phyloP scores from a whole-genome alignment of 1,140 invertebrate species.

The Cylas formicarius region DNA sequence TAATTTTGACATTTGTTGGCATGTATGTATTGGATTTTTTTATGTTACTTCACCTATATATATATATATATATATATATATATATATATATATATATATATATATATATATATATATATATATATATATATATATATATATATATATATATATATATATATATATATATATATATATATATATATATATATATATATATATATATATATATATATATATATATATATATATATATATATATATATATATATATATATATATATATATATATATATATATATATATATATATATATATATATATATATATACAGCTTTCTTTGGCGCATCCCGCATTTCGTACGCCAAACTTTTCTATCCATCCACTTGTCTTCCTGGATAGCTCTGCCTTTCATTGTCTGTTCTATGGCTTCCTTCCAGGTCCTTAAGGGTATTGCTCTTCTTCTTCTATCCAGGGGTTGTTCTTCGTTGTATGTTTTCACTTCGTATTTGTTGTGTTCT shows the following conservation, averaged over 20 bases:
- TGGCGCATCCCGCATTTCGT: no score
- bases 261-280: conserved; percentile 7
- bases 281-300: conserved; percentile 7
- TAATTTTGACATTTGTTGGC: no score
- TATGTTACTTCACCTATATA: no score
- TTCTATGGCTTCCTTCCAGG: no score
- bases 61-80: conserved; percentile 10
- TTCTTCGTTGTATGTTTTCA: no score
- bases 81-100: conserved; percentile 7
- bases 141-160: conserved; percentile 6
- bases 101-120: conserved; percentile 7
- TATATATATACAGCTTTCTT: conserved; percentile 7
- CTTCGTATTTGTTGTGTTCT: no score
- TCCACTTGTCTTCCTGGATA: no score
- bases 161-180: conserved; percentile 7
- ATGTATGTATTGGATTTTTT: no score
- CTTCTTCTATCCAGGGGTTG: no score
- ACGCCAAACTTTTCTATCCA: no score
- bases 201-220: conserved; percentile 7
- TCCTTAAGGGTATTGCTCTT: no score
- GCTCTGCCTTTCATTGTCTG: no score
- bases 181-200: conserved; percentile 7
- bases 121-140: conserved; percentile 7
- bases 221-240: conserved; percentile 7
- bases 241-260: conserved; percentile 7